phyloP scores from a whole-genome alignment of 2,113 vertebrate species.

The Hiodon tergisus region DNA sequence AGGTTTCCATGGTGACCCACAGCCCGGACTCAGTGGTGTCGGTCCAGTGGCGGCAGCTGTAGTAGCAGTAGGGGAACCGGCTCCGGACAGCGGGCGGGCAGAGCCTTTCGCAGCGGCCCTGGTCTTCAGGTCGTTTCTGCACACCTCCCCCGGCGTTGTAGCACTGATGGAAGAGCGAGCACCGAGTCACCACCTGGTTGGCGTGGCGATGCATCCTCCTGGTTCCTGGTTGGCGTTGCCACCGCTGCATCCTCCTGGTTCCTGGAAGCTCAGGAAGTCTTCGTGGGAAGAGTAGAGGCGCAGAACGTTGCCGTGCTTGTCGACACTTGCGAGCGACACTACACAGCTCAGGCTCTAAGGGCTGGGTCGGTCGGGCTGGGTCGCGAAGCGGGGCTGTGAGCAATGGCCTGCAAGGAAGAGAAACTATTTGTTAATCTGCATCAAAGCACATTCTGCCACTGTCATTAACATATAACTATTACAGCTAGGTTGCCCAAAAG shows the following conservation, averaged over 20 bases:
- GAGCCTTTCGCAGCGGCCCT: constrained; percentile 31
- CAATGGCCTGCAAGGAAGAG: background rate
- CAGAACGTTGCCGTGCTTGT: constrained; percentile 48
- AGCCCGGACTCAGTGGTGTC: constrained; percentile 60
- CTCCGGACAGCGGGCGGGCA: constrained; percentile 66
- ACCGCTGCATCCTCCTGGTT: constrained; percentile 34
- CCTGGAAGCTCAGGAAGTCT: constrained; percentile 65
- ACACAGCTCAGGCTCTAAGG: no score
- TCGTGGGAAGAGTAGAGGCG: constrained; percentile 63
- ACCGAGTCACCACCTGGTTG: constrained; percentile 65
- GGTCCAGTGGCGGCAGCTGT: constrained; percentile 49
- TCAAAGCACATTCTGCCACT: background rate
- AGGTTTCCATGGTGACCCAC: constrained; percentile 63
- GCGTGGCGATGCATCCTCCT: no score
- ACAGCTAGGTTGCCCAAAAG: no score
- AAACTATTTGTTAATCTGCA: background rate
- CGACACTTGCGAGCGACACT: no score
- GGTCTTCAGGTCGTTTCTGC: constrained; percentile 50
- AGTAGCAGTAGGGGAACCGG: constrained; percentile 79
- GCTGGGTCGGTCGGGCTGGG: no score
- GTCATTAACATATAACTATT: no score
- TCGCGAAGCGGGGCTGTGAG: no score
- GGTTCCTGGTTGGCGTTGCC: constrained; percentile 58
- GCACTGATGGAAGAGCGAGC: constrained; percentile 68
- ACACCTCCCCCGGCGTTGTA: constrained; percentile 42